Base-by-base conservation (phyloP, 1,140 invertebrate species). In the Pogonomyrmex californicus region DNA sequence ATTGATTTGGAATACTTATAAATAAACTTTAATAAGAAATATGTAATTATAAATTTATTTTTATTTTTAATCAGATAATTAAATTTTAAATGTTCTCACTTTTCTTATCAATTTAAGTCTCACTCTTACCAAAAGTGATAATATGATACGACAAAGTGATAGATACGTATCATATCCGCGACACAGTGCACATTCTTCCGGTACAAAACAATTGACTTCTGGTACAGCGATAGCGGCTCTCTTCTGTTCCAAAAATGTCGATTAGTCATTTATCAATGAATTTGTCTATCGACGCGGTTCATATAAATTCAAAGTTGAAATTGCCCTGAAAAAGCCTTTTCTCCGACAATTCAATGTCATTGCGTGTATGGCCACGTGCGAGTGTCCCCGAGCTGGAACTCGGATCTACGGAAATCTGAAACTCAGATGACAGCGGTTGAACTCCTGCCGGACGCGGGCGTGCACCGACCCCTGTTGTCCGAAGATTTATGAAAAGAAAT, bases 401-500 rank as follows among this genome's bases (percentile, higher is more conserved):
- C 33, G 76, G 47, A 38, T 33, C 36, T 38, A 41, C 54, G 56
- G 41, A 87, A 87, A 87, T 90, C 88, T 70, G 79, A 75, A 58
- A 68, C 38, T 23, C 23, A 58, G 73, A 38, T 77, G 91, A 85
- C 88, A 88, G 77, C 30, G 63, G 70, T 56, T 65, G 63, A 71
- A 41, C 66, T 86, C 86, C 85, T 71, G 68, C 86, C 83, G 90
- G 90, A 86, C 70, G 60, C 58, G 86, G 33, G 44, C 36, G 47
- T 38, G 33, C 77, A 17, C 12, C 63, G 12, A 41, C 23, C 49
- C 85, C 86, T 89, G 78, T 85, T 58, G 44, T 77, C 70, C 54
- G 60, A 85, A 92, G 91, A 92, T 93, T 93, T 93, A 93, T 92
- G 92, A 91, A 91, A 92, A 89, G 91, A 87, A 92, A 92, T 90